Percentiles rank a stretch among this genome's conserved stretches.
These are phyloP conservation scores for Haliclystus octoradiatus DNA, from an alignment of 30 jellyfish, hydroid and myxozoan species.

Conservation along the genomic window DNA sequence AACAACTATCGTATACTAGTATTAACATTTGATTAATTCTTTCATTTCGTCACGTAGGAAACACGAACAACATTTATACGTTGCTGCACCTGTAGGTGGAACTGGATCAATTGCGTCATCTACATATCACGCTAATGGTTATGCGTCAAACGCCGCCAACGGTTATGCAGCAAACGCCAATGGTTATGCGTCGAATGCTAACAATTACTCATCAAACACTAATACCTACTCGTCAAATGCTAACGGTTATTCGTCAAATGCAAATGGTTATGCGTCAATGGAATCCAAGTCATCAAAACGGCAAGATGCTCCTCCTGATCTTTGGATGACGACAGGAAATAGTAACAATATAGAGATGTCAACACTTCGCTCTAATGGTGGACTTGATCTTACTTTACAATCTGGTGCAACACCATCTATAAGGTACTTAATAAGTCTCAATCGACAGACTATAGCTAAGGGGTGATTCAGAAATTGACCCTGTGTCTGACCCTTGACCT, in stretches of 20 bases:
- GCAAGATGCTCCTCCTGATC: constrained; percentile 17
- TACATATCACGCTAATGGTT: not conserved
- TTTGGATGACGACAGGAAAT: constrained; percentile 7
- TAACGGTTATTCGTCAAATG: too few relatives aligned
- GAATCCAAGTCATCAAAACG: not conserved
- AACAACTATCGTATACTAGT: too few relatives aligned
- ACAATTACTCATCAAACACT: too few relatives aligned
- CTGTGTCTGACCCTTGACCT: too few relatives aligned
- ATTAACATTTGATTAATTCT: too few relatives aligned
- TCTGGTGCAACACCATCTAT: not conserved
- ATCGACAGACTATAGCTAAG: too few relatives aligned
- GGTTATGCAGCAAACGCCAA: too few relatives aligned
- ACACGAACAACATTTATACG: not conserved
- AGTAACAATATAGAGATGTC: constrained; percentile 14
- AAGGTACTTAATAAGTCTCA: too few relatives aligned
- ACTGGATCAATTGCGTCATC: not conserved
- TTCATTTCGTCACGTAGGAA: not conserved
- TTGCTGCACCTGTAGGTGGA: not conserved
- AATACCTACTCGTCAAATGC: too few relatives aligned
- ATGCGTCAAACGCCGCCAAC: not conserved
- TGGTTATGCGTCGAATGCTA: too few relatives aligned
- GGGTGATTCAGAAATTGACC: too few relatives aligned
- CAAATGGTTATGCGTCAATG: not conserved
- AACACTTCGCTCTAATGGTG: constrained; percentile 8
- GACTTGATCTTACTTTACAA: not conserved